Evolutionary conservation across 2,113 vertebrate species (phyloP).

Genomic region (Spea bombifrons): DNA sequence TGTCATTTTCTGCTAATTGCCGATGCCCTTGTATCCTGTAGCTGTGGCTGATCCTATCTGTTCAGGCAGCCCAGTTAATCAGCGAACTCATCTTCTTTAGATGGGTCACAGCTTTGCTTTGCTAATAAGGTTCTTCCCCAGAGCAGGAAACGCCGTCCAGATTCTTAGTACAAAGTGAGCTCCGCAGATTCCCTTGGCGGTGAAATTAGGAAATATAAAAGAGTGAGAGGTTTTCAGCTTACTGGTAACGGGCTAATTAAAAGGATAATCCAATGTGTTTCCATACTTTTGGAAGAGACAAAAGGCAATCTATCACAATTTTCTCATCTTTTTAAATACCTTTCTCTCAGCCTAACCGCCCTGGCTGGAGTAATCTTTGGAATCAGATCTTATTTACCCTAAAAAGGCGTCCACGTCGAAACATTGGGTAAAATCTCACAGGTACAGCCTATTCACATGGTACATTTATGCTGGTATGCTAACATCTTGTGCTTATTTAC

Average conservation of each 20-base stretch:
- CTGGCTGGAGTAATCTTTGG: too few species aligned
- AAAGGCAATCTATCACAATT: background rate
- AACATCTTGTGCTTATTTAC: too few species aligned
- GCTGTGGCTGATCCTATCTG: background rate
- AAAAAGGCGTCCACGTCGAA: too few species aligned
- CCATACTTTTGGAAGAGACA: background rate
- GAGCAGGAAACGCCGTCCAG: slow-evolving; percentile 1
- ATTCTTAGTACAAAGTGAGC: background rate
- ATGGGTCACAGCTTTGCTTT: slow-evolving; percentile 1
- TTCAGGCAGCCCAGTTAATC: slow-evolving; percentile 19
- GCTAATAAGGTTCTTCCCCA: background rate
- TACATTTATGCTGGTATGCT: too few species aligned
- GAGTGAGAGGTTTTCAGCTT: background rate
- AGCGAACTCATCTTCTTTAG: slow-evolving; percentile 4
- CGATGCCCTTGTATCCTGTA: slow-evolving; percentile 4
- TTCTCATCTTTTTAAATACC: background rate
- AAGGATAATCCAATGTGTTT: too few species aligned
- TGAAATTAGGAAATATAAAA: background rate
- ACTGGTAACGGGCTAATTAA: background rate
- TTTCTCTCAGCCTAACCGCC: too few species aligned
- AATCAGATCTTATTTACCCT: too few species aligned
- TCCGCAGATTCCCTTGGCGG: background rate
- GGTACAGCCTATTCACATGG: too few species aligned
- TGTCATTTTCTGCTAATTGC: slow-evolving; percentile 19
- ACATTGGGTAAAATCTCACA: too few species aligned